These are phyloP conservation scores for Marmota monax DNA, from an alignment of 2,113 vertebrate genomes.

Conservation along the genomic window DNA sequence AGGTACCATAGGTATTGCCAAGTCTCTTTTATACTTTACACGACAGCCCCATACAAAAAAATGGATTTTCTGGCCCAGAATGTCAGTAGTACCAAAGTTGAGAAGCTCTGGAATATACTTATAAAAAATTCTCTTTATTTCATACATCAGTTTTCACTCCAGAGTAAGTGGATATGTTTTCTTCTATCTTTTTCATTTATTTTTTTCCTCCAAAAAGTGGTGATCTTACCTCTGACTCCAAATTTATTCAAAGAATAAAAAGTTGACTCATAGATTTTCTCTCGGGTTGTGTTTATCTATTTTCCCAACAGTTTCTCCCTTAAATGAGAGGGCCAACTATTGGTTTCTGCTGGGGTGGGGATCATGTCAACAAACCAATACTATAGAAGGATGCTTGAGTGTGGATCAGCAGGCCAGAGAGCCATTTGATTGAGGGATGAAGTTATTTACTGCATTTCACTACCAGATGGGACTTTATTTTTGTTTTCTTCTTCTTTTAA, in stretches of 20 bases:
- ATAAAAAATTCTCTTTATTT: neutral
- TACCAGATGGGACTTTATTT: neutral
- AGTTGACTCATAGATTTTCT: neutral
- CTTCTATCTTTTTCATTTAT: neutral
- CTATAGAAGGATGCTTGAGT: neutral
- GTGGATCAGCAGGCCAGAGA: neutral
- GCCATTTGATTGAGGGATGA: neutral
- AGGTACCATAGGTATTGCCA: neutral
- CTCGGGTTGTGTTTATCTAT: neutral
- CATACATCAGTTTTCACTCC: neutral
- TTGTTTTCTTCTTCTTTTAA: neutral
- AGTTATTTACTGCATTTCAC: conserved; percentile 28
- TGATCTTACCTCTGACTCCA: neutral
- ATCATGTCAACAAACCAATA: neutral
- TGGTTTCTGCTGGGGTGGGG: neutral
- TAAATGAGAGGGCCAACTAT: neutral
- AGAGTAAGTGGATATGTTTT: neutral
- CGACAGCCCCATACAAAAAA: neutral
- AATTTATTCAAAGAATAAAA: neutral
- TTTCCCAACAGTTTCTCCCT: neutral
- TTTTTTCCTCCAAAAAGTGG: neutral
- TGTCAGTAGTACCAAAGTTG: neutral
- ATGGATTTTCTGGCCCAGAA: neutral
- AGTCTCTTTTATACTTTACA: neutral
- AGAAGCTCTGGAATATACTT: neutral